These are phyloP conservation scores for Oceanites oceanicus DNA, from an alignment of 2,113 vertebrate genomes.

Conservation along the genomic window DNA sequence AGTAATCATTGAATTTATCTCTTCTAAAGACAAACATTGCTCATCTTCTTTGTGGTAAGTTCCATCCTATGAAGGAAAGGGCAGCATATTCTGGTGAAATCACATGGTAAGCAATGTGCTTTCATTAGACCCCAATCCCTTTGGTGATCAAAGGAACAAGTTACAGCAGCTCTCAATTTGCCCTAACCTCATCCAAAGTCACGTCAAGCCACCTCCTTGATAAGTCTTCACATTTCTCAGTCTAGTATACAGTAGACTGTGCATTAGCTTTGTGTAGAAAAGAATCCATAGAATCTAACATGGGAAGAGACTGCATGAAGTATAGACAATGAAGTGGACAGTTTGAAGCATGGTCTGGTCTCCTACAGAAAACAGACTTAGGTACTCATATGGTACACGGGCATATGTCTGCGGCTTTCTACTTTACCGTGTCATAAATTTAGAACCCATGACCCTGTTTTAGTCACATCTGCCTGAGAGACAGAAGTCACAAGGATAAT, in stretches of 20 bases:
- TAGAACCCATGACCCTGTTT: not conserved
- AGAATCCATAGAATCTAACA: not conserved
- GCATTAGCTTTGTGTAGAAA: not conserved
- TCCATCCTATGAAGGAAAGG: slow-evolving; percentile 69
- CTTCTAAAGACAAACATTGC: slow-evolving; percentile 77
- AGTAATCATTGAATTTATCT: slow-evolving; percentile 78
- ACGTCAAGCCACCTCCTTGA: not conserved
- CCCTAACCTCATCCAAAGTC: not conserved
- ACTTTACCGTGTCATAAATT: not conserved
- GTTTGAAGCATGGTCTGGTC: not conserved
- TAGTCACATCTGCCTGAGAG: not conserved
- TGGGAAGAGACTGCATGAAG: not conserved
- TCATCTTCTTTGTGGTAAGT: slow-evolving; percentile 67
- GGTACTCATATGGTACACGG: accelerated
- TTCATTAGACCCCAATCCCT: not conserved
- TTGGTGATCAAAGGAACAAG: not conserved
- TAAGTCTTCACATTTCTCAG: not conserved
- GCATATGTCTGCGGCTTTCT: not conserved
- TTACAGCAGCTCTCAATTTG: not conserved
- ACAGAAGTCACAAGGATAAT: not conserved
- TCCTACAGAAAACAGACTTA: not conserved
- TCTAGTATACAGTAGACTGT: not conserved
- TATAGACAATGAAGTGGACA: not conserved
- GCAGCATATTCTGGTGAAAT: not conserved
- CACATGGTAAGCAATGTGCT: not conserved